Evolutionary conservation across 2,113 vertebrate species (phyloP).

Genomic region (Macaca mulatta): DNA sequence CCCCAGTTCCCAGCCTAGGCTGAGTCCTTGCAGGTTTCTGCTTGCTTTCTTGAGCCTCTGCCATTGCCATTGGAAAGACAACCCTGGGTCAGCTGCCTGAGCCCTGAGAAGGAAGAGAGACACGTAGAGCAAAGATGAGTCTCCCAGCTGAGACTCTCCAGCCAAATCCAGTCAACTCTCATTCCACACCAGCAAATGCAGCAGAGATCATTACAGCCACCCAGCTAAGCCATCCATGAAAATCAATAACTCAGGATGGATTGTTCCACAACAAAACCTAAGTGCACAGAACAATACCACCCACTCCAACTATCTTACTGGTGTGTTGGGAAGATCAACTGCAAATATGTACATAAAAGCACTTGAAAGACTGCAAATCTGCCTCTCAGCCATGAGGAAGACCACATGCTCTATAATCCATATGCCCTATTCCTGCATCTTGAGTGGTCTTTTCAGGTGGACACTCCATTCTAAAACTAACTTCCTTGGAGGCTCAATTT

Average conservation of each 20-base stretch:
- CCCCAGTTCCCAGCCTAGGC: neutral
- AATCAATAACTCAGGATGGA: neutral
- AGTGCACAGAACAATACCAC: no score
- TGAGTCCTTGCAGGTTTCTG: neutral
- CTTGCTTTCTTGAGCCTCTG: neutral
- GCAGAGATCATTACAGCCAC: neutral
- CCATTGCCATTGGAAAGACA: neutral
- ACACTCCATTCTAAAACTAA: neutral
- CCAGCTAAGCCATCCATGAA: neutral
- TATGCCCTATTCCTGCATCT: neutral
- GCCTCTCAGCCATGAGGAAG: neutral
- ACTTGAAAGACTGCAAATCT: neutral
- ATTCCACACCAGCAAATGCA: accelerated
- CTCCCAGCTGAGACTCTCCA: neutral
- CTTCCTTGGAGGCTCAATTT: neutral
- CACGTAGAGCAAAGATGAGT: neutral
- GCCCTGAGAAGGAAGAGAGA: neutral
- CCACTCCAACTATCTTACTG: neutral
- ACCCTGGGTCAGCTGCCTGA: neutral
- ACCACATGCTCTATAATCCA: neutral
- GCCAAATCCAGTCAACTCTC: neutral
- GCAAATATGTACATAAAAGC: neutral
- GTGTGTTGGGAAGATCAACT: neutral
- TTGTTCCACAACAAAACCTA: neutral
- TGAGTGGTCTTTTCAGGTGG: no score